Base-by-base conservation (phyloP, 35 echinoderm and acorn worm species). In the Apostichopus parvimensis region DNA sequence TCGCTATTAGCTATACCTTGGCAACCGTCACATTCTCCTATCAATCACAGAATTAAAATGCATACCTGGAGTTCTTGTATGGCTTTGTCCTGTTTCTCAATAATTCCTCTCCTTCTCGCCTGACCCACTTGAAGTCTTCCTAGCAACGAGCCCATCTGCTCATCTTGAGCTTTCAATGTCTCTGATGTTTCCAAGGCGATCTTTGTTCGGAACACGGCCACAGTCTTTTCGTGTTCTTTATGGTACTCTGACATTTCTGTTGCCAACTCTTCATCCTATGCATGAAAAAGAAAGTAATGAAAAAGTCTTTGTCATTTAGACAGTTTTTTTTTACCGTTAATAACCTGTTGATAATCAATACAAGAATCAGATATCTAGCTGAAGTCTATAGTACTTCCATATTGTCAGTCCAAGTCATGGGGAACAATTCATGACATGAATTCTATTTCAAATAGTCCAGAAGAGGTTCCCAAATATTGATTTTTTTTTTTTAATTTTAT, bases 111-210 rank as follows among this genome's bases (percentile, higher is more conserved):
- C 59, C 97, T 85, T 54, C 97, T 96, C 10, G 97, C 93, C 54
- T 98, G 94, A 5, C 97, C 97, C 6, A 94, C 97, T 86, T 95
- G 94, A 14, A 98, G 93, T 84, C 95, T 94, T 11, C 94, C 97
- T 18, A 98, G 92, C 26, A 98, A 82, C 8, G 86, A 52, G 17
- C 97, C 92, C 57, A 98, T 90, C 94, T 95, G 88, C 18, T 73
- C 90, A 72, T 98, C 97, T 78, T 98, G 97, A 0, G 65, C 91
- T 76, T 96, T 98, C 82, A 98, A 78, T 15, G 90, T 93, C 71
- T 92, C 91, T n/a, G 95, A 80, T 13, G 91, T 98, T 89, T 98
- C 97, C 23, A 72, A 12, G 56, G 95, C 93, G 0, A 98, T 91
- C 79, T 88, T 91, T 3, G 77, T 93, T 57, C 97, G 20, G 45